These are phyloP conservation scores for Acronicta psi DNA, from an alignment of 2,888 invertebrate species.

Conservation along the genomic window DNA sequence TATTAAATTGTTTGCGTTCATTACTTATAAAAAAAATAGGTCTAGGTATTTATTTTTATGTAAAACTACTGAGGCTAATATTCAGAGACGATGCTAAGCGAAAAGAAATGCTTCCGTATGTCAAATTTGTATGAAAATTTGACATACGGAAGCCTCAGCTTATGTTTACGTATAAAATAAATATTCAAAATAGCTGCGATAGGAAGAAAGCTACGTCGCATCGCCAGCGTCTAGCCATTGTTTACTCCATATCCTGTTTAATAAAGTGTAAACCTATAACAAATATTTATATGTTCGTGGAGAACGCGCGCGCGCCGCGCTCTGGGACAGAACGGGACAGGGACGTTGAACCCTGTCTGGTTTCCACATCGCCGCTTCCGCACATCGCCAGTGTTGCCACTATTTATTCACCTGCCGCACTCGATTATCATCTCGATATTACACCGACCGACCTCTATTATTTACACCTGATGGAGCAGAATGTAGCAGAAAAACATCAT, in stretches of 20 bases:
- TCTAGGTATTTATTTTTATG: no score
- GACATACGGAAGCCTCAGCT: no score
- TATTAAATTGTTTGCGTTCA: no score
- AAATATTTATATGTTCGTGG: conserved; percentile 23
- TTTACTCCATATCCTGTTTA: conserved; percentile 34
- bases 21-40: no score
- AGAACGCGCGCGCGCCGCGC: conserved; percentile 37
- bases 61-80: conserved; percentile 17
- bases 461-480: conserved; percentile 33
- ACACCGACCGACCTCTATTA: conserved; percentile 15
- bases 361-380: conserved; percentile 72
- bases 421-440: conserved; percentile 38
- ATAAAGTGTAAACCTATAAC: conserved; percentile 17
- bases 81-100: no score
- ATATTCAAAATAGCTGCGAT: conserved; percentile 26
- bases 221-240: conserved; percentile 29
- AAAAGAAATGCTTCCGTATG: no score
- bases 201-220: conserved; percentile 3
- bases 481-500: conserved; percentile 13
- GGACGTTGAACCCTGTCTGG: conserved; percentile 72
- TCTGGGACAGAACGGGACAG: conserved; percentile 58
- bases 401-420: conserved; percentile 51
- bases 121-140: no score
- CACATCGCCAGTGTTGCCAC: conserved; percentile 53
- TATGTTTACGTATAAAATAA: conserved; percentile 22